Evolutionary conservation across 2,113 vertebrate species (phyloP).

Genomic region (Perca schrenkii): DNA sequence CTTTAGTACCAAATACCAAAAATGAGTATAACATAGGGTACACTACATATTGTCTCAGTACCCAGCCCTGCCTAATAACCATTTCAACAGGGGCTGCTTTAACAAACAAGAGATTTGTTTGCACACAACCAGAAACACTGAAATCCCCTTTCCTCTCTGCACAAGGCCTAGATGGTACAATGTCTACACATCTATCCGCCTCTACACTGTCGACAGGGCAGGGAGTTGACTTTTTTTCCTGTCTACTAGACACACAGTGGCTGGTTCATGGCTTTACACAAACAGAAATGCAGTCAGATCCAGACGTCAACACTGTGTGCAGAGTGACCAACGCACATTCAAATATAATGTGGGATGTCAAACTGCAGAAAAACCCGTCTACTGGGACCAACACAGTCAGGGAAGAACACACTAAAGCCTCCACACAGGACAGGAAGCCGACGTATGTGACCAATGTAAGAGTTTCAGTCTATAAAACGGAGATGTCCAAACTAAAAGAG

Average conservation of each 20-base stretch:
- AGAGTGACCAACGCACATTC: neutral
- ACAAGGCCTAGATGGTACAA: neutral
- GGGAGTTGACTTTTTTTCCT: neutral
- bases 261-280: slow-evolving; percentile 14
- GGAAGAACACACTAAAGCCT: neutral
- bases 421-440: neutral
- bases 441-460: neutral
- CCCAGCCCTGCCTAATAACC: slow-evolving; percentile 1
- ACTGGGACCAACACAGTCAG: neutral
- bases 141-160: neutral
- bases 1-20: neutral
- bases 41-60: neutral
- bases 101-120: neutral
- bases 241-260: slow-evolving; percentile 7
- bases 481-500: neutral
- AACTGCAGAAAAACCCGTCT: neutral
- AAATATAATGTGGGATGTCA: neutral
- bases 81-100: slow-evolving; percentile 8
- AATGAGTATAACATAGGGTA: neutral
- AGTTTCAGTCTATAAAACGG: neutral
- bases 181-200: slow-evolving; percentile 1
- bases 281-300: slow-evolving; percentile 1
- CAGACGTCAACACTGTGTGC: neutral
- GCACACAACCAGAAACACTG: neutral
- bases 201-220: neutral